Conservation (phyloP, 2,113 vertebrate genomes). For the Pavo muticus region DNA sequence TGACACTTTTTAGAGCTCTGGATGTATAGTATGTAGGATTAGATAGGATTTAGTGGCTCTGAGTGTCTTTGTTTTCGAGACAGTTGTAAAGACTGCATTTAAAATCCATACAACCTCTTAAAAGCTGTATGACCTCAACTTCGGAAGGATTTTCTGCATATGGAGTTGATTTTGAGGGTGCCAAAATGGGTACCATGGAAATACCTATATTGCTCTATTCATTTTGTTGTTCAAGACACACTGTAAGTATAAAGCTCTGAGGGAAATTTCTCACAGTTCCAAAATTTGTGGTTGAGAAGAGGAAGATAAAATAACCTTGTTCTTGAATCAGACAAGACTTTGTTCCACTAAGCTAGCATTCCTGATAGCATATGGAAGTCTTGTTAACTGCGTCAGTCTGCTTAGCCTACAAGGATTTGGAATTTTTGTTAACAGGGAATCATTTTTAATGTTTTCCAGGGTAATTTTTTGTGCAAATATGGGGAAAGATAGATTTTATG, state of each 20-base stretch:
- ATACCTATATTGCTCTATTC: accelerated
- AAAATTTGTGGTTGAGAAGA: not conserved
- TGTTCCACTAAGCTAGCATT: not conserved
- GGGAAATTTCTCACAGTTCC: not conserved
- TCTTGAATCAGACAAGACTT: not conserved
- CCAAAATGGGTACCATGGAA: not conserved
- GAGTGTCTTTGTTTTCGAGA: not conserved
- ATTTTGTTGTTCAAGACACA: not conserved
- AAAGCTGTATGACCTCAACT: not conserved
- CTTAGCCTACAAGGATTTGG: not conserved
- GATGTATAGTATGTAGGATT: no score
- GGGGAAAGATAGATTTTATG: not conserved
- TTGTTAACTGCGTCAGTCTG: not conserved
- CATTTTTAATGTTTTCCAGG: not conserved
- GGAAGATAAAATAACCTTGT: not conserved
- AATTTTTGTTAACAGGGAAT: not conserved
- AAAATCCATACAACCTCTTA: not conserved
- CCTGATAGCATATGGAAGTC: not conserved
- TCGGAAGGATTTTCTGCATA: not conserved
- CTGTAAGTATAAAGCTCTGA: not conserved
- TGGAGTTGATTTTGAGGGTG: not conserved
- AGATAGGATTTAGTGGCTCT: not conserved
- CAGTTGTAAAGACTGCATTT: not conserved
- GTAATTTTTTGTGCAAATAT: not conserved
- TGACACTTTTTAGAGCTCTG: not conserved